Base-by-base conservation (phyloP, 1,140 invertebrate genomes). In the Pollicipes pollicipes region DNA sequence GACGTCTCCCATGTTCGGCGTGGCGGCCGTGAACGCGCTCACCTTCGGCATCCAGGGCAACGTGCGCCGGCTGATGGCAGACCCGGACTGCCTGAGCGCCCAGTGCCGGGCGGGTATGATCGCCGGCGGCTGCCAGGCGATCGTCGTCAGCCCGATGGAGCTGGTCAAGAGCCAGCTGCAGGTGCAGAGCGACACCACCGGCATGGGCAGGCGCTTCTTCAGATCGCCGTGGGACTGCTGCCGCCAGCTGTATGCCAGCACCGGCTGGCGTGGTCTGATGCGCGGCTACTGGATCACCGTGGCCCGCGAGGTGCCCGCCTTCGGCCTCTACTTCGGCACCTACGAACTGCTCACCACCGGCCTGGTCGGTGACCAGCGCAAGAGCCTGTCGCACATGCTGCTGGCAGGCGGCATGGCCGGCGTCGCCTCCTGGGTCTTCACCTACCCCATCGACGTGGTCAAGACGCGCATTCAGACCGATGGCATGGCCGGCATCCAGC, bases 1-100 rank as follows among this genome's bases (percentile, higher is more conserved):
- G 75, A 84, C 86, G 2, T 92, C 90, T 30, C 94, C 94, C 10
- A 82, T 97, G 77, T 87, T 85, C 26, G 91, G 91, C 16, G 86
- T 96, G 10, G 88, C 91, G 24, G 81, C 86, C 8, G 87, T 97
- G 3, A 97, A 97, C 78, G 92, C 93, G 1, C 86, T 96, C 37
- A 87, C 95, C 2, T 97, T 97, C 77, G 93, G 94, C 1, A 87
- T 93, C 3, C 93, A 96, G 76, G 91, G 90, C 29, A 87, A 89
- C 72, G 84, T 87, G 0, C 85, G 87, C 71, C 82, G 85, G 72
- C 76, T 80, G 0, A 74, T 89, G n/a, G 75, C 81, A 0, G 81
- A 90, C 69, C 82, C 77, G 10, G 76, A 80, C 17, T 76, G 86
- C 0, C 76, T 91, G 16, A 73, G 73, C 29, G 68, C 73, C 10